phyloP scores from a whole-genome alignment of 2,113 vertebrate species.

The Mastomys natalensis region DNA sequence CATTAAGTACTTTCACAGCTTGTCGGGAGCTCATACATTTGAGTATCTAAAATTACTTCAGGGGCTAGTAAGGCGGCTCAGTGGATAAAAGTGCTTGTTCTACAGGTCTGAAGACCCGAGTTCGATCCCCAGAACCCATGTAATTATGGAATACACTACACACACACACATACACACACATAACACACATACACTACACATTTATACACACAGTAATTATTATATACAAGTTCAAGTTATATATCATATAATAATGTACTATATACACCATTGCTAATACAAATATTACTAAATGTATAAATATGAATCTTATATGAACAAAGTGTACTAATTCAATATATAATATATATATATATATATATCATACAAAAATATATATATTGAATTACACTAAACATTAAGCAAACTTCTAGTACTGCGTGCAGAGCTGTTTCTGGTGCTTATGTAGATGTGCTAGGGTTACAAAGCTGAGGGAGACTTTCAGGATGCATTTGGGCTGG shows the following conservation, averaged over 20 bases:
- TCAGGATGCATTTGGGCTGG: too few relatives aligned
- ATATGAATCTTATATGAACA: neutral
- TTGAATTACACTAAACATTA: neutral
- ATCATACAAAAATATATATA: too few relatives aligned
- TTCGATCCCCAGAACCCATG: neutral
- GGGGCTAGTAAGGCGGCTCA: neutral
- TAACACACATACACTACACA: neutral
- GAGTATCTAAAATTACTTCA: neutral
- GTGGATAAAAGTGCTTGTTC: neutral
- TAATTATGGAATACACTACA: neutral
- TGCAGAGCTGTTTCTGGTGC: neutral
- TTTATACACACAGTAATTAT: neutral
- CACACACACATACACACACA: neutral
- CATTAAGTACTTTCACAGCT: slow-evolving; percentile 37
- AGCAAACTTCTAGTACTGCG: neutral
- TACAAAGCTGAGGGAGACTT: neutral
- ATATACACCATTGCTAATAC: neutral
- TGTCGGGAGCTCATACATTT: neutral
- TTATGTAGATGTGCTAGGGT: neutral
- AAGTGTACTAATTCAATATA: neutral
- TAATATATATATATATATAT: neutral
- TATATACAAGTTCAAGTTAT: neutral
- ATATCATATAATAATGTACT: neutral
- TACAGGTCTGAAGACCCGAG: neutral
- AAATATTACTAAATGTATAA: neutral